phyloP scores from a whole-genome alignment of 2,888 invertebrate genomes.

The Monoplex corrugatus region DNA sequence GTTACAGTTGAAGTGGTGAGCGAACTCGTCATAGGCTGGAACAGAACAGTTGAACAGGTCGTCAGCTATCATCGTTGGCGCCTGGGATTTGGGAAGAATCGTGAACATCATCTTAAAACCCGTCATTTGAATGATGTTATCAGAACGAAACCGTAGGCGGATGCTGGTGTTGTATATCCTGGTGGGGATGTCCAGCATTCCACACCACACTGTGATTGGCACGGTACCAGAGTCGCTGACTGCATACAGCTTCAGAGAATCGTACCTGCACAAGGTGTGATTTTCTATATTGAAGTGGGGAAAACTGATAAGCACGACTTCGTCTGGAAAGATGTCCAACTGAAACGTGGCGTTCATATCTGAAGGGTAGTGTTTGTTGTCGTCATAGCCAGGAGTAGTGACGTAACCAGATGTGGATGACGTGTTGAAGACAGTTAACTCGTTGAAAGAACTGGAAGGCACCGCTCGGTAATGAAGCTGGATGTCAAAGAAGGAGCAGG shows the following conservation, averaged over 20 bases:
- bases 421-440: neutral
- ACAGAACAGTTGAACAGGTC: conserved; percentile 46
- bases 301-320: conserved; percentile 44
- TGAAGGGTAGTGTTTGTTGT: neutral
- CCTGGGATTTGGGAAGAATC: neutral
- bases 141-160: neutral
- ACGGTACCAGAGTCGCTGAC: neutral
- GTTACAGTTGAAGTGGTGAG: conserved; percentile 38
- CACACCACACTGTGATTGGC: neutral
- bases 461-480: neutral
- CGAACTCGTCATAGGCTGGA: conserved; percentile 9
- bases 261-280: conserved; percentile 22
- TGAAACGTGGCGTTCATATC: neutral
- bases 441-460: neutral
- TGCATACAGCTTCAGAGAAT: neutral
- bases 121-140: neutral
- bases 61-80: neutral
- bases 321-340: neutral
- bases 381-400: conserved; percentile 29
- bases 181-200: neutral
- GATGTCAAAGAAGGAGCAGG: neutral
- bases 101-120: conserved; percentile 47
- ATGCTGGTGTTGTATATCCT: conserved; percentile 17
- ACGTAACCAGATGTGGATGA: conserved; percentile 32
- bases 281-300: conserved; percentile 43